Base-by-base conservation (phyloP, 2,888 invertebrate genomes). In the Pristionchus arcanus region DNA sequence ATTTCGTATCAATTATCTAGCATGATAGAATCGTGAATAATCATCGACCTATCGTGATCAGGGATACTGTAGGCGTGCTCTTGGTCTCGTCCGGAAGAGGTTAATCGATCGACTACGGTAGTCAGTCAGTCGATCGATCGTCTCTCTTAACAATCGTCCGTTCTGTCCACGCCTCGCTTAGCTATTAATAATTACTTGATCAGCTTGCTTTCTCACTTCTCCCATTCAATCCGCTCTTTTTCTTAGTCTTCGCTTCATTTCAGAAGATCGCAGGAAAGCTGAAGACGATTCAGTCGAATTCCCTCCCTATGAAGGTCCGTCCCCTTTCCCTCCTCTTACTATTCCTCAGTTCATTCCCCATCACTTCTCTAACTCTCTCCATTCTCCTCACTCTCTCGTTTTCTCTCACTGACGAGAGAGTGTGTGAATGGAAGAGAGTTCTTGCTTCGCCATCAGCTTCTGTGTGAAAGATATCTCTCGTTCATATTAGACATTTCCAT, bases 231-330 rank as follows among this genome's bases (percentile, higher is more conserved):
- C 25, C 53, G 9, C 42, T 49, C 21, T 16, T 63, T 53, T n/a
- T 59, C 37, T 59, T 59, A 37, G 66, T 49, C 59, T 90, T 90
- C 15, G 63, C 89, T 68, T 84, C 25, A 59, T 90, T 92, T 85
- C 89, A 94, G 93, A 94, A 94, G 89, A 90, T 94, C 90, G 93
- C 94, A 21, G 93, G 94, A 63, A 93, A 93, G 90, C 87, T 94
- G 89, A 92, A 93, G 84, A 94, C 94, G 90, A 93, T 93, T 68
- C 94, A 94, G 85, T 92, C 94, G 28, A 93, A 93, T 53, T 94
- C 94, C 53, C 91, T 93, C 71, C 94, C 95, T 42, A 92, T 94
- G 86, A 89, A 89, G 83, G 89, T 87, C 42, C 53, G 87, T 53
- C 34, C 34, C 37, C 31, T 83, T 85, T 85, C 83, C 37, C 84